Percentiles rank a stretch among this genome's conserved stretches.
Conservation (phyloP, 2,113 vertebrate genomes). For the Phaethornis superciliosus region DNA sequence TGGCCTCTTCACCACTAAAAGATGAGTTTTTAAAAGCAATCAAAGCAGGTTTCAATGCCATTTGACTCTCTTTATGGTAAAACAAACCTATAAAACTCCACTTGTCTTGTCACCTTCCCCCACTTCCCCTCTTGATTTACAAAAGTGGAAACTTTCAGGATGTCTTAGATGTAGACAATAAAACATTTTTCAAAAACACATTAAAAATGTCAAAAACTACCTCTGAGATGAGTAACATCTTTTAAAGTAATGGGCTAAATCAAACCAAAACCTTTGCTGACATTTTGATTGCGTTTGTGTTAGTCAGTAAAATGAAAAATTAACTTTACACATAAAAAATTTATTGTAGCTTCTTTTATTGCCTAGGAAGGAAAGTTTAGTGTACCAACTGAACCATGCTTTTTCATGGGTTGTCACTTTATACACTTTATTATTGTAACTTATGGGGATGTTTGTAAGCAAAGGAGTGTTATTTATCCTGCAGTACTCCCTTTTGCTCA, state of each 20-base stretch:
- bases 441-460: constrained; percentile 68
- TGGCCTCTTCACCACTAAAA: neutral
- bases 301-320: constrained; percentile 67
- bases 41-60: neutral
- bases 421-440: constrained; percentile 62
- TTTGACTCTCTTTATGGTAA: neutral
- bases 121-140: constrained; percentile 3
- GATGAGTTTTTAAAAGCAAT: neutral
- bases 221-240: constrained; percentile 52
- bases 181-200: constrained; percentile 50
- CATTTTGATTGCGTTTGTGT: constrained; percentile 62
- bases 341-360: constrained; percentile 59
- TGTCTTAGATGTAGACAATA: constrained; percentile 29
- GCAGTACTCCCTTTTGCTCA: constrained; percentile 42
- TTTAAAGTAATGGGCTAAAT: constrained; percentile 66
- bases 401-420: constrained; percentile 59
- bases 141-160: constrained; percentile 38
- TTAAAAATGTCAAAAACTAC: constrained; percentile 58
- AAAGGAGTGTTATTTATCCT: constrained; percentile 62
- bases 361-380: constrained; percentile 57
- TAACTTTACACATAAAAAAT: constrained; percentile 72
- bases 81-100: constrained; percentile 24
- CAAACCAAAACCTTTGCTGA: constrained; percentile 61
- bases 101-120: neutral
- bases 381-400: constrained; percentile 38